A percentile compares a stretch with the other conserved stretches of the same genome.
Conservation (phyloP, 2,113 vertebrate species). For the Nerophis ophidion region DNA sequence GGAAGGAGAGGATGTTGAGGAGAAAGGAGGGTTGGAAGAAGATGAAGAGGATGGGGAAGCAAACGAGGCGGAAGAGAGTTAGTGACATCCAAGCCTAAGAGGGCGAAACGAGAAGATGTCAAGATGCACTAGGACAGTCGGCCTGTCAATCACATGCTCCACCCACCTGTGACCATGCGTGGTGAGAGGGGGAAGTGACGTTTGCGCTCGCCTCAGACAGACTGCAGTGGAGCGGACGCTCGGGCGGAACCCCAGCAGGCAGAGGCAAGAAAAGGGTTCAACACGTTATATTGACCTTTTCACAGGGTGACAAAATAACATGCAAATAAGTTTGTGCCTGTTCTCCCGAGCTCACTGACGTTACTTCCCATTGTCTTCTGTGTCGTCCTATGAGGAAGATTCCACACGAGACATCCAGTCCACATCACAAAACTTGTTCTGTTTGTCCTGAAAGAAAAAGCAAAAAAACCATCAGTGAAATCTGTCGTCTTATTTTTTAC, state of each 20-base stretch:
- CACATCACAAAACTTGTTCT: conserved; percentile 29
- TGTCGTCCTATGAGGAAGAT: conserved; percentile 30
- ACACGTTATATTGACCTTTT: conserved; percentile 13
- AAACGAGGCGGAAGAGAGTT: conserved; percentile 29
- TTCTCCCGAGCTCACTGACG: conserved; percentile 31
- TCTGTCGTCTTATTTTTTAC: conserved; percentile 39
- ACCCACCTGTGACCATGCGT: not conserved
- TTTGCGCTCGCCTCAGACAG: not conserved
- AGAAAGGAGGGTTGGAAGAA: conserved; percentile 10
- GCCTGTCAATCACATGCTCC: not conserved
- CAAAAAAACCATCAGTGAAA: conserved; percentile 26
- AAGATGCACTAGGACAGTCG: not conserved
- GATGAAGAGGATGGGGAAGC: conserved; percentile 9
- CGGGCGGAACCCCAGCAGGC: not conserved
- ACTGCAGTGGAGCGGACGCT: not conserved
- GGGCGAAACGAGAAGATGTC: not conserved
- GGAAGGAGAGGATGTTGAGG: not conserved
- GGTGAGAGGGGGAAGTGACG: not conserved
- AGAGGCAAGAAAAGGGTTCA: not conserved
- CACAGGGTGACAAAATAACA: conserved; percentile 49
- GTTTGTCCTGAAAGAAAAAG: conserved; percentile 46
- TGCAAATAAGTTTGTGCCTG: conserved; percentile 46
- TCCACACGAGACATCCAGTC: conserved; percentile 9
- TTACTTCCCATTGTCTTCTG: conserved; percentile 26
- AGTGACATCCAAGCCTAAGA: conserved; percentile 4